phyloP scores from a whole-genome alignment of 2,888 invertebrate species.

The Allolobophora icterica region DNA sequence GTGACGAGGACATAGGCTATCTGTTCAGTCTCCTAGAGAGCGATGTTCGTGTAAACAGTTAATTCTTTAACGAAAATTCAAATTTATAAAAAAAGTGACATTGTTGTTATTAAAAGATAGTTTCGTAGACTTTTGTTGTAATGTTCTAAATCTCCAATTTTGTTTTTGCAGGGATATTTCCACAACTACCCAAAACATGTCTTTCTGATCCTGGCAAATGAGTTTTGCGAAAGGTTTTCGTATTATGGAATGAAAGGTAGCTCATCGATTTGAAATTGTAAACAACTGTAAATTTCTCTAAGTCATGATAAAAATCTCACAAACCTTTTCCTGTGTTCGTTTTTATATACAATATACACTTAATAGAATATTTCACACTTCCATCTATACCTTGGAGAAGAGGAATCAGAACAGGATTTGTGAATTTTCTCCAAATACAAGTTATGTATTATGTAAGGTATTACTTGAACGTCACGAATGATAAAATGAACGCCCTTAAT shows the following conservation, averaged over 20 bases:
- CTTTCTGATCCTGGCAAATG: slow-evolving; percentile 48
- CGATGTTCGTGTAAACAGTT: not conserved
- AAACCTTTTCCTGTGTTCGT: no score
- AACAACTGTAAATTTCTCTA: not conserved
- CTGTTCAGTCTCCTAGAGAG: not conserved
- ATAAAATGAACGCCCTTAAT: no score
- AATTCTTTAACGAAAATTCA: not conserved
- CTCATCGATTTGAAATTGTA: not conserved
- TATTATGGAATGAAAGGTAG: slow-evolving; percentile 52
- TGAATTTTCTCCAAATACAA: no score
- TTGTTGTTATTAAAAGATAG: not conserved
- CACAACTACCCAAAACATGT: slow-evolving; percentile 48
- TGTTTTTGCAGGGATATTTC: slow-evolving; percentile 35
- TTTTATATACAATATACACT: no score
- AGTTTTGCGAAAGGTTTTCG: slow-evolving; percentile 52
- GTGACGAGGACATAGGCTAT: no score
- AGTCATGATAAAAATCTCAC: not conserved
- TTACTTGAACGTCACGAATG: no score
- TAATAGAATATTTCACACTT: no score
- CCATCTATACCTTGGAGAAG: no score
- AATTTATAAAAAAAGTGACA: not conserved
- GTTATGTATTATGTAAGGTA: no score
- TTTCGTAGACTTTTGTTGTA: not conserved
- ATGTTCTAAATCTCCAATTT: not conserved
- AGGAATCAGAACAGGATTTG: no score